phyloP scores from a whole-genome alignment of 2,113 vertebrate species.

The Taurulus bubalis region DNA sequence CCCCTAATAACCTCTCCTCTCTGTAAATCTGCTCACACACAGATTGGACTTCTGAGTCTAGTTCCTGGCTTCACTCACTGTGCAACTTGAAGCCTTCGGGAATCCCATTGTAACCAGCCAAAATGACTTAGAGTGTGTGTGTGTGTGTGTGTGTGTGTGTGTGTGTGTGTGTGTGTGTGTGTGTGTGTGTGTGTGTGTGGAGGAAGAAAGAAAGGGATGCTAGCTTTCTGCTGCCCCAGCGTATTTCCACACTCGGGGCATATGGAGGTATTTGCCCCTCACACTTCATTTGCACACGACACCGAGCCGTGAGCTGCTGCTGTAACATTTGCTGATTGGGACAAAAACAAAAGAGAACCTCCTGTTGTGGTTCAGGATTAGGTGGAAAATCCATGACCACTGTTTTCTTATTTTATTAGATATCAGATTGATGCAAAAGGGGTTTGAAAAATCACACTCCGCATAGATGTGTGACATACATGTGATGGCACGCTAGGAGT shows the following conservation, averaged over 20 bases:
- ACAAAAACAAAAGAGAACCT: not conserved
- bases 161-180: slow-evolving; percentile 9
- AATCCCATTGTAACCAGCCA: slow-evolving; percentile 74
- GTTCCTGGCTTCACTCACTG: slow-evolving; percentile 75
- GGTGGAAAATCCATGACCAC: not conserved
- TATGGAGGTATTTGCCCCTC: slow-evolving; percentile 30
- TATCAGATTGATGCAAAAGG: slow-evolving; percentile 4
- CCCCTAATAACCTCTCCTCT: slow-evolving; percentile 70
- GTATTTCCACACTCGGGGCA: slow-evolving; percentile 34
- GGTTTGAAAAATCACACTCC: not conserved
- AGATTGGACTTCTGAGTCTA: slow-evolving; percentile 69
- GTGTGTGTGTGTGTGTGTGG: not conserved
- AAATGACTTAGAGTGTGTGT: slow-evolving; percentile 44
- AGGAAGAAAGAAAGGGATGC: slow-evolving; percentile 39
- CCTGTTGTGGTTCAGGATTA: not conserved
- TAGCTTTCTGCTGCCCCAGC: slow-evolving; percentile 39
- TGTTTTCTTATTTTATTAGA: not conserved
- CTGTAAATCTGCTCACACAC: slow-evolving; percentile 72
- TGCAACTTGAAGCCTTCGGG: slow-evolving; percentile 80
- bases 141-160: slow-evolving; percentile 8
- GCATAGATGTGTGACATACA: not conserved
- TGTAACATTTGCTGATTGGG: slow-evolving; percentile 16
- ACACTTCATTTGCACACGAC: not conserved
- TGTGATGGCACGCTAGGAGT: not conserved
- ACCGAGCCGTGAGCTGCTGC: slow-evolving; percentile 1